A percentile compares a stretch with the other conserved stretches of the same genome.
These are phyloP conservation scores for Ditula angustiorana DNA, from an alignment of 2,888 invertebrate genomes.

Conservation along the genomic window DNA sequence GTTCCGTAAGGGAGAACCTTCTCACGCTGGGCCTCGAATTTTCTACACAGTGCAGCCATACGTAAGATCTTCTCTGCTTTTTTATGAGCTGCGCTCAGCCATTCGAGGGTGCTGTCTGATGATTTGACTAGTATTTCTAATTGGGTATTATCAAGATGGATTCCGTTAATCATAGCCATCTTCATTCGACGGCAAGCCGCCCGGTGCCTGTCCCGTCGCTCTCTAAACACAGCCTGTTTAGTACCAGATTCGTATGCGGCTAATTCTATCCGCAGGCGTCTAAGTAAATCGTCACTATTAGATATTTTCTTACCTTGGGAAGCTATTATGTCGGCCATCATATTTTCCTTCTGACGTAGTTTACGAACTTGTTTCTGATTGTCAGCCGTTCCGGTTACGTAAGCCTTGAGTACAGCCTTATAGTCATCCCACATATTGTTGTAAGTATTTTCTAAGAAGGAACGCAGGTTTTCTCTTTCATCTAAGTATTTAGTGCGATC, in stretches of 20 bases:
- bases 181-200: conserved; percentile 68
- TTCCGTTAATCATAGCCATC: conserved; percentile 59
- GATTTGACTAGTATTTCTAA: conserved; percentile 63
- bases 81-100: conserved; percentile 67
- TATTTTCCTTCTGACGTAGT: conserved; percentile 71
- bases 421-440: conserved; percentile 74
- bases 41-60: conserved; percentile 81
- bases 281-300: conserved; percentile 68
- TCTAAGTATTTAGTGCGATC: conserved; percentile 64
- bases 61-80: conserved; percentile 83
- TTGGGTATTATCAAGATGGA: conserved; percentile 61
- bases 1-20: conserved; percentile 75
- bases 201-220: conserved; percentile 71
- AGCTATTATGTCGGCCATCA: conserved; percentile 78
- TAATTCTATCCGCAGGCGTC: conserved; percentile 66
- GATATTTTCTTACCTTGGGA: conserved; percentile 75
- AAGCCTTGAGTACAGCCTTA: conserved; percentile 69
- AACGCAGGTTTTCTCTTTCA: conserved; percentile 68
- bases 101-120: conserved; percentile 71
- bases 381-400: conserved; percentile 69
- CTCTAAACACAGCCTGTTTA: conserved; percentile 75
- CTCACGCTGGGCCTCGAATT: conserved; percentile 84
- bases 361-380: conserved; percentile 75
- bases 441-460: conserved; percentile 70
- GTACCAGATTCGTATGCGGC: conserved; percentile 76